Conservation (phyloP, 2,113 vertebrate species). For the Colius striatus region DNA sequence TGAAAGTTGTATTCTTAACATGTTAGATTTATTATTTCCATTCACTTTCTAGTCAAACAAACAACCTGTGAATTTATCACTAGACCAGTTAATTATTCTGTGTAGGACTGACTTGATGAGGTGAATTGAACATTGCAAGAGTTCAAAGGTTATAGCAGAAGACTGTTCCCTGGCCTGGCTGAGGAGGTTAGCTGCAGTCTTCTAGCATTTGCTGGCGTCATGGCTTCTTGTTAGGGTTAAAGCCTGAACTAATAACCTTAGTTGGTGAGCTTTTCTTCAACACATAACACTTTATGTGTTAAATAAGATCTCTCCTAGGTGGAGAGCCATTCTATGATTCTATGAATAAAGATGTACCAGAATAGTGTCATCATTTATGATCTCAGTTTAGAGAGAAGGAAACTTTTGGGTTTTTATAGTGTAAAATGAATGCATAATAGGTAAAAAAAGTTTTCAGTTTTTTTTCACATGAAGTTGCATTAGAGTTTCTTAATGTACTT, state of each 20-base stretch:
- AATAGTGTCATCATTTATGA: not conserved
- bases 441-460: not conserved
- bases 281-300: not conserved
- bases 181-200: not conserved
- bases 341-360: not conserved
- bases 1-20: not conserved
- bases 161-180: not conserved
- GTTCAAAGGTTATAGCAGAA: not conserved
- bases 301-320: not conserved
- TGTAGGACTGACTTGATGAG: not conserved
- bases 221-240: not conserved
- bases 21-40: not conserved
- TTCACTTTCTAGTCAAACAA: not conserved
- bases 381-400: not conserved
- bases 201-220: not conserved
- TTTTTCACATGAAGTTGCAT: not conserved
- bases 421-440: not conserved
- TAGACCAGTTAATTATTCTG: not conserved
- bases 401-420: not conserved
- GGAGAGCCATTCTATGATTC: too few species aligned
- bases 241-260: not conserved
- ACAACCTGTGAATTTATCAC: not conserved
- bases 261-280: not conserved
- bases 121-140: not conserved
- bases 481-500: conserved; percentile 14